phyloP scores from a whole-genome alignment of 92 coral and sea anemone species.

The Plumapathes pennacea region DNA sequence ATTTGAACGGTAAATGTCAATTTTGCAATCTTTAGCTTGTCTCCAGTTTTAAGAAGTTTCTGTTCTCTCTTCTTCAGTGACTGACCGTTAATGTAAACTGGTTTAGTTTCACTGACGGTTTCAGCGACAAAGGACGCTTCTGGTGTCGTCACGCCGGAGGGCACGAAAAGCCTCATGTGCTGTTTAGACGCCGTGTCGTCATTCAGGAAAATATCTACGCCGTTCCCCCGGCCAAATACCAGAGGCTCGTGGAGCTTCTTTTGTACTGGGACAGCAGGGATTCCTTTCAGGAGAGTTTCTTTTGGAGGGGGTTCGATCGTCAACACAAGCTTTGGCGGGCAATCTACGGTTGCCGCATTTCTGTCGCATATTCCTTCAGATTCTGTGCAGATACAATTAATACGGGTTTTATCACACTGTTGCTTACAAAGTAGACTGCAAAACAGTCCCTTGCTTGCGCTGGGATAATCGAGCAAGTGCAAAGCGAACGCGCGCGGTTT shows the following conservation, averaged over 20 bases:
- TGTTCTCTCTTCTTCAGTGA: constrained; percentile 5
- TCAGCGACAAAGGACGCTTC: constrained; percentile 6
- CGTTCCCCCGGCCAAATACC: constrained; percentile 62
- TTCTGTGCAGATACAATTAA: too few relatives aligned
- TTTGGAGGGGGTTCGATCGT: neutral
- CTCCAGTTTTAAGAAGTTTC: constrained; percentile 3
- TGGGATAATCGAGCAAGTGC: too few relatives aligned
- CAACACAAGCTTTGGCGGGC: constrained; percentile 13
- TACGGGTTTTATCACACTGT: too few relatives aligned
- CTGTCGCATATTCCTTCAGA: constrained; percentile 14
- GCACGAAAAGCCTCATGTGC: constrained; percentile 55
- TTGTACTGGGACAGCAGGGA: constrained; percentile 21
- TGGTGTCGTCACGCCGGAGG: constrained; percentile 3
- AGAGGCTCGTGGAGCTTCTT: constrained; percentile 4
- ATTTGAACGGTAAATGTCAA: neutral
- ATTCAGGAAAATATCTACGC: constrained; percentile 56
- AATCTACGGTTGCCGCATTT: constrained; percentile 3
- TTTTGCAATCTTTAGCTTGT: constrained; percentile 5
- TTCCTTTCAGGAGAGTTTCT: constrained; percentile 25
- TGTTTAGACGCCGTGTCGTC: constrained; percentile 48
- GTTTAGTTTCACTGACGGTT: constrained; percentile 8
- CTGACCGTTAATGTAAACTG: constrained; percentile 14
- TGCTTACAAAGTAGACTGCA: too few relatives aligned
- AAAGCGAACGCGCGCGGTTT: too few relatives aligned
- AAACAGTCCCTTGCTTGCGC: too few relatives aligned